Percentiles rank a stretch among this genome's conserved stretches.
Evolutionary conservation across 92 coral and sea anemone genomes (phyloP).

Genomic region (Meandrina meandrites): DNA sequence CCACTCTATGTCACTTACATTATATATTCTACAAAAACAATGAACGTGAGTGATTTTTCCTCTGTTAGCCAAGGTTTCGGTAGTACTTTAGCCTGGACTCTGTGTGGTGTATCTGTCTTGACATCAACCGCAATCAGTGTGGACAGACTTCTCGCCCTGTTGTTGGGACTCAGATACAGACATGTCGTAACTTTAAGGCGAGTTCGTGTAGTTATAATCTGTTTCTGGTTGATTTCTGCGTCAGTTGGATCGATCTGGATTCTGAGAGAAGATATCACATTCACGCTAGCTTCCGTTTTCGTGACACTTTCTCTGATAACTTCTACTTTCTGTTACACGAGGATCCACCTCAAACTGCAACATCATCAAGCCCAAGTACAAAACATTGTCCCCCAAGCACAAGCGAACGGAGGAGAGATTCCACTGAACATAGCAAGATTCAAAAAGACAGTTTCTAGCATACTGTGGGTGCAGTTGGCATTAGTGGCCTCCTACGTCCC

Average conservation of each 20-base stretch:
- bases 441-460: too few species aligned
- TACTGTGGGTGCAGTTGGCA: background rate
- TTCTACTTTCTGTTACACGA: too few species aligned
- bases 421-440: background rate
- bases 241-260: background rate
- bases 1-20: background rate
- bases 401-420: background rate
- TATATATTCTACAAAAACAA: too few species aligned
- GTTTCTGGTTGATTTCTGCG: too few species aligned
- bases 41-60: background rate
- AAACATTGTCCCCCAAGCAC: background rate
- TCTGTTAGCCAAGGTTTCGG: too few species aligned
- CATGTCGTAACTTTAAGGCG: conserved; percentile 22
- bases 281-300: background rate
- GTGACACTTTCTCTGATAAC: too few species aligned
- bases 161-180: conserved; percentile 16
- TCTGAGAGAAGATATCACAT: background rate
- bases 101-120: background rate
- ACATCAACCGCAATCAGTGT: conserved; percentile 5
- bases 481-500: background rate
- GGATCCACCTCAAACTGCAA: background rate
- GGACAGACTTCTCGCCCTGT: conserved; percentile 37
- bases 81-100: too few species aligned
- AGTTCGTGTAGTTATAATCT: too few species aligned
- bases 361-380: background rate